phyloP scores from a whole-genome alignment of 2,797 vertebrate genomes.

The Halcyon badia region DNA sequence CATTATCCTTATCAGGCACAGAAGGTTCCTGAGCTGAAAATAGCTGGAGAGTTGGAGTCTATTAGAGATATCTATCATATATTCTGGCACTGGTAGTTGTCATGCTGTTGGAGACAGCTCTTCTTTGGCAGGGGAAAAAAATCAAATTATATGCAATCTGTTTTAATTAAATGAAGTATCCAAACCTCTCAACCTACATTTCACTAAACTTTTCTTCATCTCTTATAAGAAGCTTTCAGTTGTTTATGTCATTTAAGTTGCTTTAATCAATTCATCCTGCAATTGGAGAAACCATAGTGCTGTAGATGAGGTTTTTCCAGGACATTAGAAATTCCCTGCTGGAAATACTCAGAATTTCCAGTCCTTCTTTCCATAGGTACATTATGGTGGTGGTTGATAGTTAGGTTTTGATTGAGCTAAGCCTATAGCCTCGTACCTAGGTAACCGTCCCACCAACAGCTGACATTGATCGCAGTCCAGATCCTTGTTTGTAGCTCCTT shows the following conservation, averaged over 20 bases:
- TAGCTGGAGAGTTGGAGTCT: conserved; percentile 7
- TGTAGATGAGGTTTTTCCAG: background rate
- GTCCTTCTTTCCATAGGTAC: background rate
- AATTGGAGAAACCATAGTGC: background rate
- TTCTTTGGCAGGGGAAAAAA: conserved; percentile 30
- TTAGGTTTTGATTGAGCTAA: background rate
- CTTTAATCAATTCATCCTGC: background rate
- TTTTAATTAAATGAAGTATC: conserved; percentile 56
- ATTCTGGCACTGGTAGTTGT: conserved; percentile 40
- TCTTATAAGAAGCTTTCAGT: background rate
- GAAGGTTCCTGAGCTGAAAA: conserved; percentile 35
- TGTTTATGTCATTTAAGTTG: background rate
- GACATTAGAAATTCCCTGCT: background rate
- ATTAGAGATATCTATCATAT: conserved; percentile 45
- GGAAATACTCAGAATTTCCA: background rate
- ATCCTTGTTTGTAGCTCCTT: background rate
- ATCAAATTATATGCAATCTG: conserved; percentile 55
- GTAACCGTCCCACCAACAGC: background rate
- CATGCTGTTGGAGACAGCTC: conserved; percentile 36
- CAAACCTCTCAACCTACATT: background rate
- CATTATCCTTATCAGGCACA: background rate
- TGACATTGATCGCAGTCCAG: background rate
- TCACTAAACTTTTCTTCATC: background rate
- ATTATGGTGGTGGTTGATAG: background rate
- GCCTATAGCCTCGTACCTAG: background rate